A percentile compares a stretch with the other conserved stretches of the same genome.
phyloP scores from a whole-genome alignment of 2,888 invertebrate species.

The Sphecodes monilicornis region DNA sequence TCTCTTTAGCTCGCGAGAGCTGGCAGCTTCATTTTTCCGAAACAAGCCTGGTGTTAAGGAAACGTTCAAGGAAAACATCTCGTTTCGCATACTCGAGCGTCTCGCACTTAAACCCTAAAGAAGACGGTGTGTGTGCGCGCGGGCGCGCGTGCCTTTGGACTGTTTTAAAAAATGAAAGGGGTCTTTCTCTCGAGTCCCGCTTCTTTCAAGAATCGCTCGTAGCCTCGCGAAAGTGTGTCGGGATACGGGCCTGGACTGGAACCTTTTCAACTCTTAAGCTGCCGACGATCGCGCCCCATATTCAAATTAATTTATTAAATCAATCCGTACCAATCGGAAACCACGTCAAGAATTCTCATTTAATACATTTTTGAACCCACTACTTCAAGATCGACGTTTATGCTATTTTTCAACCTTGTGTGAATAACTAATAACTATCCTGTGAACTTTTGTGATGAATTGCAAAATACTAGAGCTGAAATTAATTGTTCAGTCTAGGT shows the following conservation, averaged over 20 bases:
- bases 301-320: background rate
- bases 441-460: too few species aligned
- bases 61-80: slow-evolving; percentile 53
- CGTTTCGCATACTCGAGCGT: slow-evolving; percentile 44
- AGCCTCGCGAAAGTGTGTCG: slow-evolving; percentile 53
- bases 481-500: too few species aligned
- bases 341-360: too few species aligned
- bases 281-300: slow-evolving; percentile 8
- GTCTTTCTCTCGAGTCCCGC: slow-evolving; percentile 46
- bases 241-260: slow-evolving; percentile 29
- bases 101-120: slow-evolving; percentile 51
- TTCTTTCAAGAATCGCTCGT: slow-evolving; percentile 60
- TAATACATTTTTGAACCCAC: too few species aligned
- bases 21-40: slow-evolving; percentile 25
- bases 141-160: slow-evolving; percentile 49
- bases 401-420: too few species aligned
- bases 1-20: background rate
- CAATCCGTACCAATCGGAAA: background rate
- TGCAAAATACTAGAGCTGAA: too few species aligned
- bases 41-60: slow-evolving; percentile 44
- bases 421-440: too few species aligned
- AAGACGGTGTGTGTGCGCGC: slow-evolving; percentile 30
- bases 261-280: slow-evolving; percentile 3
- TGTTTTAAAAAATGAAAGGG: slow-evolving; percentile 57
- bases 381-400: too few species aligned